Percentiles rank a stretch among this genome's conserved stretches.
These are phyloP conservation scores for Lacerta bilineata DNA, from an alignment of 2,797 vertebrate genomes.

Conservation along the genomic window DNA sequence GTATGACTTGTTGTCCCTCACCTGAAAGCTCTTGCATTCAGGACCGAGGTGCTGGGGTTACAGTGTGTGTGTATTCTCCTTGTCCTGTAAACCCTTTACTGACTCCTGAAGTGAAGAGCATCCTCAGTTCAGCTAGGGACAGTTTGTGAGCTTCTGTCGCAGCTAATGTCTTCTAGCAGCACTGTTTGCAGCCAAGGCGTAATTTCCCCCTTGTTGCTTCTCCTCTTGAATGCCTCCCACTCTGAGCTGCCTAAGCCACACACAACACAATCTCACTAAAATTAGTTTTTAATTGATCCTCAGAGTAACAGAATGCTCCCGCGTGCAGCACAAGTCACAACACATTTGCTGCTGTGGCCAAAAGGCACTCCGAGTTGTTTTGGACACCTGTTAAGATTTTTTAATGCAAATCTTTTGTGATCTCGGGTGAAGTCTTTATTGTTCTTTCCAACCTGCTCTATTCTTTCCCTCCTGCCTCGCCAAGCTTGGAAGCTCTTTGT, in stretches of 20 bases:
- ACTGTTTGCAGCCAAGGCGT: neutral
- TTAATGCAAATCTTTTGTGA: neutral
- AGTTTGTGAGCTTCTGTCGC: too few relatives aligned
- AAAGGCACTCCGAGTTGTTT: constrained; percentile 14
- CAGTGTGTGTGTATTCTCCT: accelerated
- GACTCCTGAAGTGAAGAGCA: neutral
- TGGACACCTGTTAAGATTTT: constrained; percentile 25
- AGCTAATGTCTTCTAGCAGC: neutral
- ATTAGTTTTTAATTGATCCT: neutral
- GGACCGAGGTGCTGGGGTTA: neutral
- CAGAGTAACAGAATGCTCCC: neutral
- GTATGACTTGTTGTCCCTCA: neutral
- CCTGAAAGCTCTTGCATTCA: neutral
- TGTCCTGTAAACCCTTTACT: neutral
- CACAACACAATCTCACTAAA: constrained; percentile 2
- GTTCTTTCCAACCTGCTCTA: neutral
- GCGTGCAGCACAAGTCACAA: neutral
- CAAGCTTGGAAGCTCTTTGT: neutral
- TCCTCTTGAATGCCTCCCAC: constrained; percentile 18
- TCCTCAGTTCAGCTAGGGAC: neutral
- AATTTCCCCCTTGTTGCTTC: constrained; percentile 12
- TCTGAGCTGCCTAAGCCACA: neutral
- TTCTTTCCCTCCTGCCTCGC: too few relatives aligned
- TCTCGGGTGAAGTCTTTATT: neutral
- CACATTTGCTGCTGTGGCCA: constrained; percentile 27